Evolutionary conservation across 2,888 invertebrate genomes (phyloP).

Genomic region (Coleophora flavipennella): DNA sequence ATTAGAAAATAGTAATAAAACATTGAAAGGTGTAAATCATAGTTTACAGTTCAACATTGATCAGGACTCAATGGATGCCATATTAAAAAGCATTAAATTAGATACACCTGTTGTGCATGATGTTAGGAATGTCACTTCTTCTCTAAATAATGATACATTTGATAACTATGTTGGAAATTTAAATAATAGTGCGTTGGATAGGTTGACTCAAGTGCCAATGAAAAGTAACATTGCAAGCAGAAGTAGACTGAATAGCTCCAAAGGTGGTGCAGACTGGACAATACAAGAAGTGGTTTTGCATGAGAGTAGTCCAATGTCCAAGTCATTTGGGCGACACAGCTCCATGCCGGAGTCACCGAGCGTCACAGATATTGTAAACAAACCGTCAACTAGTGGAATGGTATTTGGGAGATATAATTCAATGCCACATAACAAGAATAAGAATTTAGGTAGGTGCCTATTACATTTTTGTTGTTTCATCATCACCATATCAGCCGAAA

Average conservation of each 20-base stretch:
- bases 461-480: no score
- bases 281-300: conserved; percentile 38
- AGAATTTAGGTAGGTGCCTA: neutral
- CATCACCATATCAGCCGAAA: no score
- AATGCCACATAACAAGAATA: conserved; percentile 49
- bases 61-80: conserved; percentile 55
- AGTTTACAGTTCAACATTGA: conserved; percentile 38
- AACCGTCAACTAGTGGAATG: conserved; percentile 54
- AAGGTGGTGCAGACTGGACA: conserved; percentile 29
- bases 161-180: conserved; percentile 57
- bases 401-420: conserved; percentile 56
- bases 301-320: conserved; percentile 43
- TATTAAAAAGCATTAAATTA: conserved; percentile 48
- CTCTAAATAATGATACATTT: conserved; percentile 60
- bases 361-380: conserved; percentile 25
- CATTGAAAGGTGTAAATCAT: conserved; percentile 16
- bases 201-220: conserved; percentile 48
- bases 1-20: conserved; percentile 21
- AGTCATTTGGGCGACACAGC: conserved; percentile 46
- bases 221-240: conserved; percentile 23
- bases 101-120: conserved; percentile 41
- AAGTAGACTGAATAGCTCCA: conserved; percentile 15
- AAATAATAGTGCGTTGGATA: conserved; percentile 59
- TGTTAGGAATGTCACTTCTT: conserved; percentile 37
- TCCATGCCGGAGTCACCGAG: conserved; percentile 66